phyloP scores from a whole-genome alignment of 1,140 invertebrate species.

The Ceratina calcarata region DNA sequence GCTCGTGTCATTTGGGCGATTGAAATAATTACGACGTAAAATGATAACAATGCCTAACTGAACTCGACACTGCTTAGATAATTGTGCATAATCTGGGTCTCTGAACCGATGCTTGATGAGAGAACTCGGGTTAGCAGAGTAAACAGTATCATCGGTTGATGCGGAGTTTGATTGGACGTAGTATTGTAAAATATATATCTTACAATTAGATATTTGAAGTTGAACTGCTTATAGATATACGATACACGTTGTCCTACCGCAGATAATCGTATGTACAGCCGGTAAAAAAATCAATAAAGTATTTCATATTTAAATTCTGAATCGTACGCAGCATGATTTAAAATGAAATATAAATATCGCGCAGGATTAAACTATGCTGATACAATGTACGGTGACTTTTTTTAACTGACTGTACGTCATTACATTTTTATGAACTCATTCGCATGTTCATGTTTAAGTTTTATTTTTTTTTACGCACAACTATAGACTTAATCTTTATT shows the following conservation, averaged over 20 bases:
- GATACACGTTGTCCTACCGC: background rate
- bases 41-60: conserved; percentile 27
- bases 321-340: too few species aligned
- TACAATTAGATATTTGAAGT: background rate
- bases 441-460: background rate
- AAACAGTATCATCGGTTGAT: conserved; percentile 22
- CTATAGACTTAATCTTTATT: background rate
- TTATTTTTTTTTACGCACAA: background rate
- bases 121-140: too few species aligned
- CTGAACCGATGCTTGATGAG: conserved; percentile 1
- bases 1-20: background rate
- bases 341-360: too few species aligned
- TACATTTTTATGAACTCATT: background rate
- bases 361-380: too few species aligned
- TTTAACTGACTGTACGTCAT: too few species aligned
- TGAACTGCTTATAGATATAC: background rate
- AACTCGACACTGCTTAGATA: conserved; percentile 9
- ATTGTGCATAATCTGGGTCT: conserved; percentile 9
- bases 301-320: background rate
- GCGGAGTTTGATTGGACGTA: conserved; percentile 50
- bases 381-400: too few species aligned
- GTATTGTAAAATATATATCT: background rate
- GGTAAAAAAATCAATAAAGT: background rate
- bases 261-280: background rate
- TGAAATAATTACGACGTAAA: background rate